A percentile compares a stretch with the other conserved stretches of the same genome.
Evolutionary conservation across 1,140 invertebrate species (phyloP).

Genomic region (Lasaia peninsularis): DNA sequence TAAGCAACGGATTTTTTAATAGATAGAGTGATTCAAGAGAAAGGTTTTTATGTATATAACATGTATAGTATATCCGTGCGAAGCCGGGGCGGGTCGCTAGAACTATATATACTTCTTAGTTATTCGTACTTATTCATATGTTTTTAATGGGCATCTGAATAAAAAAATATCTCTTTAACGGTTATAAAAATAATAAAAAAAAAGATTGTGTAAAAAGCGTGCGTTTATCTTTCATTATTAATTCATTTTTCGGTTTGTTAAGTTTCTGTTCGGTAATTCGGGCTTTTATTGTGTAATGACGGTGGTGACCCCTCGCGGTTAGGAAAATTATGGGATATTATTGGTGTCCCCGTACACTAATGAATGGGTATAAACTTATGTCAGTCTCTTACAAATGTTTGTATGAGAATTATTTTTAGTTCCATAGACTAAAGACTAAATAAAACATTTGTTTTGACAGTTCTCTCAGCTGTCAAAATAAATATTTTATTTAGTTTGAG

Average conservation of each 20-base stretch:
- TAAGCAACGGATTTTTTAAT: no score
- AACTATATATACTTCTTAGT: no score
- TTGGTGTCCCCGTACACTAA: slow-evolving; percentile 24
- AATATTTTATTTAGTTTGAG: neutral
- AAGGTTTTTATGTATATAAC: no score
- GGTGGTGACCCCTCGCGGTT: slow-evolving; percentile 37
- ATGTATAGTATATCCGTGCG: no score
- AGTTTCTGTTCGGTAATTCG: slow-evolving; percentile 15
- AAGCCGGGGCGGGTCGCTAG: no score
- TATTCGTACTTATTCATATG: no score
- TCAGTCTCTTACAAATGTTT: neutral
- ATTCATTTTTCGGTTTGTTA: slow-evolving; percentile 16
- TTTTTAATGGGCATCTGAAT: no score
- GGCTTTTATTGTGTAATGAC: slow-evolving; percentile 37
- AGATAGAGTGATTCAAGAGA: no score
- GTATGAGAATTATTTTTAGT: neutral
- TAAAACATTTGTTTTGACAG: no score
- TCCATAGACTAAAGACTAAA: no score
- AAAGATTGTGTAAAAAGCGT: neutral
- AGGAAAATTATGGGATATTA: slow-evolving; percentile 36
- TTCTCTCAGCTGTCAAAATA: no score
- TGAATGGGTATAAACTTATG: slow-evolving; percentile 16
- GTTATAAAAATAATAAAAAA: neutral
- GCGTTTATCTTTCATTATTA: slow-evolving; percentile 8
- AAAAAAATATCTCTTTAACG: no score